phyloP scores from a whole-genome alignment of 2,797 vertebrate genomes.

The Enteromius paludinosus region DNA sequence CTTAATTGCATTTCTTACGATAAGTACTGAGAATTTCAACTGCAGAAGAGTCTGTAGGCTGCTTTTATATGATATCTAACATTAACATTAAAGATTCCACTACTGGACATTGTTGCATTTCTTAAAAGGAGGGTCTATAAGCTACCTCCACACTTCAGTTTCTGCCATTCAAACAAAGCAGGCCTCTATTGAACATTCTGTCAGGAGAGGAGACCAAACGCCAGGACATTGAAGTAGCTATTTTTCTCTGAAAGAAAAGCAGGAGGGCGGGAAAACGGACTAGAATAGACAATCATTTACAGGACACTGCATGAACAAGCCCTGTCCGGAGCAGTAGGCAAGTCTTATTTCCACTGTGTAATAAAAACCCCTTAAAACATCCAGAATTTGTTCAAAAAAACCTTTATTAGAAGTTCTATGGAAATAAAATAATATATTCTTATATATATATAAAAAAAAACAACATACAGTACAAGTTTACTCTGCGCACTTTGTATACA shows the following conservation, averaged over 20 bases:
- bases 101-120: not conserved
- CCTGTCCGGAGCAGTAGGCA: not conserved
- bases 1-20: conserved; percentile 32
- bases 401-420: conserved; percentile 98
- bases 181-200: conserved; percentile 30
- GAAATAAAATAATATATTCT: conserved; percentile 2
- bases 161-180: conserved; percentile 49
- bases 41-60: not conserved
- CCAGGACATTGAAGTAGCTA: conserved; percentile 28
- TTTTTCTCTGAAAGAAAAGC: conserved; percentile 41
- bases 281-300: conserved; percentile 48
- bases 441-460: not conserved
- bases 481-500: conserved; percentile 84
- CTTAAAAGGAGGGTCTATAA: not conserved
- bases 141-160: conserved; percentile 13
- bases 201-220: conserved; percentile 40
- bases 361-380: conserved; percentile 34
- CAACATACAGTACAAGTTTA: conserved; percentile 98
- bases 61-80: not conserved
- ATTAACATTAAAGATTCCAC: not conserved
- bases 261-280: conserved; percentile 20
- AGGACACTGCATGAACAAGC: not conserved
- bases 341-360: not conserved
- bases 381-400: conserved; percentile 67
- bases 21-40: conserved; percentile 6